A percentile compares a stretch with the other conserved stretches of the same genome.
These are phyloP conservation scores for Gavia stellata DNA, from an alignment of 2,113 vertebrate genomes.

Conservation along the genomic window DNA sequence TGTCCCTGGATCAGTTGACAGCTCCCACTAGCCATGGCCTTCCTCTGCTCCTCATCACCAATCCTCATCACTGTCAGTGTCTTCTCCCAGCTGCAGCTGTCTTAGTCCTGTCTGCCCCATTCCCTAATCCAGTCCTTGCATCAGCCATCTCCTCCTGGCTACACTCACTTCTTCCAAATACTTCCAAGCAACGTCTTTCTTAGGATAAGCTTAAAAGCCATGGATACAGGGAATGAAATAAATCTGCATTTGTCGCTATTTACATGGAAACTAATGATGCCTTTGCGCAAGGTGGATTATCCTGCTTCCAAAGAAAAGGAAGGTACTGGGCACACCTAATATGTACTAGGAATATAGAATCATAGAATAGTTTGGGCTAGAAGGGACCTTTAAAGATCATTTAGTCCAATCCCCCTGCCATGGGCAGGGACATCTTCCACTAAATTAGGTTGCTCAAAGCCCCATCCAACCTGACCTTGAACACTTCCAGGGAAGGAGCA, in stretches of 20 bases:
- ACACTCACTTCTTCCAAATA: neutral
- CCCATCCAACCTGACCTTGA: neutral
- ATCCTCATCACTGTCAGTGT: neutral
- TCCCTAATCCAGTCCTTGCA: neutral
- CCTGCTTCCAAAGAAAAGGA: neutral
- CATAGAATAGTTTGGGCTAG: neutral
- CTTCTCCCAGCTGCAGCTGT: neutral
- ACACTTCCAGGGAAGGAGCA: neutral
- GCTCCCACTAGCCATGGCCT: neutral
- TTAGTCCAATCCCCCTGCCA: neutral
- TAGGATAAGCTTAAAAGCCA: neutral
- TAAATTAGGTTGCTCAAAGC: neutral
- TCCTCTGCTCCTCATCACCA: neutral
- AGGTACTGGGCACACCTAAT: neutral
- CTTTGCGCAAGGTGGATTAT: neutral
- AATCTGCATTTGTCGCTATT: rapidly evolving
- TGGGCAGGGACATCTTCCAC: neutral
- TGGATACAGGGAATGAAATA: neutral
- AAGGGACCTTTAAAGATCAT: neutral
- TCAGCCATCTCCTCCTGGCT: neutral
- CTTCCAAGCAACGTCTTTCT: neutral
- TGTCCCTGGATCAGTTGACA: neutral
- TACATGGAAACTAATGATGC: neutral
- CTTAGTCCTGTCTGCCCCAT: neutral
- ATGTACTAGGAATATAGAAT: neutral